Evolutionary conservation across 2,113 vertebrate species (phyloP).

Genomic region (Corythornis vintsioides): DNA sequence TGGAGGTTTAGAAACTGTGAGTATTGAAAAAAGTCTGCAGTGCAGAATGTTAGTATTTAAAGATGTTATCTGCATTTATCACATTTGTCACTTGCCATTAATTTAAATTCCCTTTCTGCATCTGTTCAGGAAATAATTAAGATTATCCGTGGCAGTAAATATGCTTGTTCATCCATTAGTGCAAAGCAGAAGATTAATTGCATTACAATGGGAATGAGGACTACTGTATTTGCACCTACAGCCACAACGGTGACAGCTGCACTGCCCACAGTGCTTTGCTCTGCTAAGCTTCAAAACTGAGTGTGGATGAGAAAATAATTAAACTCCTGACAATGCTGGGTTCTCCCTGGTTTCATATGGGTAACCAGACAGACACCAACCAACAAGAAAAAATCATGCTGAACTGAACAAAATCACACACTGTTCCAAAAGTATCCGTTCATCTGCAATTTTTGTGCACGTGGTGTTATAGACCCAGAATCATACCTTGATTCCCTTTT

Average conservation of each 20-base stretch:
- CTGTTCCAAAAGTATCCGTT: neutral
- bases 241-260: slow-evolving; percentile 67
- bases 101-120: slow-evolving; percentile 76
- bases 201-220: slow-evolving; percentile 76
- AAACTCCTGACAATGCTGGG: slow-evolving; percentile 52
- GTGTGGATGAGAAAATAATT: slow-evolving; percentile 74
- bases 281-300: slow-evolving; percentile 69
- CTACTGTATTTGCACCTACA: slow-evolving; percentile 17
- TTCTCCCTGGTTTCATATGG: neutral
- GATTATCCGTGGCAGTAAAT: slow-evolving; percentile 82
- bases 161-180: slow-evolving; percentile 79
- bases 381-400: neutral
- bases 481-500: neutral
- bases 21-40: neutral
- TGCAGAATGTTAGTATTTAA: slow-evolving; percentile 61
- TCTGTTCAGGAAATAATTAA: slow-evolving; percentile 82
- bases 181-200: slow-evolving; percentile 81
- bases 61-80: slow-evolving; percentile 75
- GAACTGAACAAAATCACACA: neutral
- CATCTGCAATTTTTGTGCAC: neutral
- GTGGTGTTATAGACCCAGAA: neutral
- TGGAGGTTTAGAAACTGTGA: neutral
- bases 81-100: slow-evolving; percentile 77
- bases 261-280: slow-evolving; percentile 71
- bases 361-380: neutral